Base-by-base conservation (phyloP, 2,888 invertebrate genomes). In the Aquatica leii region DNA sequence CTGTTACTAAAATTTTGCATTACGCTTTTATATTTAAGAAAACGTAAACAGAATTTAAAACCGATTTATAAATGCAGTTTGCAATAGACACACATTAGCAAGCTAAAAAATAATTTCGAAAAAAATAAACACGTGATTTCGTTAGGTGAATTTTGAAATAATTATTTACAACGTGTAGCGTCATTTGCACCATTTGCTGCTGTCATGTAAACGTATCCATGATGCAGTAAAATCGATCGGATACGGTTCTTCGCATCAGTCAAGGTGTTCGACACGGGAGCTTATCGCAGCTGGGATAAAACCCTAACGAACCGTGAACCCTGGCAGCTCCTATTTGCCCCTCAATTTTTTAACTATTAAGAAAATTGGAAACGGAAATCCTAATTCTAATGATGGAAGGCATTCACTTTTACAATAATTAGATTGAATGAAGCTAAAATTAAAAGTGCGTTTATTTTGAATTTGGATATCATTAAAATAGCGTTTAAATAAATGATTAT, bases 261-360 rank as follows among this genome's bases (percentile, higher is more conserved):
- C 67, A 64, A 69, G 69, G 69, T 67, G 69, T 69, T 69, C 69
- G 66, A 69, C 66, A 64, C 58, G 63, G 63, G 67, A 67, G 67
- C 67, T 69, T 69, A 69, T 69, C 69, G 63, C 65, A 63, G 64
- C 63, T 54, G 66, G 66, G 62, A 64, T 64, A 67, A 69, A 69
- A 65, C 66, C 64, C 65, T 69, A 69, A 69, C 69, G 69, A 69
- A 69, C 67, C 69, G 62, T 69, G 67, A 67, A 65, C 62, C 60
- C 62, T 66, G 55, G 52, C 62, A 65, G 60, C 53, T 61, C 52
- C 62, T 62, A 63, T 65, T 67, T 69, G 64, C 62, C 53, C 67
- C 67, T 66, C 67, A 69, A 67, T 69, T 69, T 69, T 69, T 62
- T 55, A 65, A 66, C 69, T 69, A 69, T 69, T 69, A 67, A 62